A percentile compares a stretch with the other conserved stretches of the same genome.
Evolutionary conservation across 2,888 invertebrate genomes (phyloP).

Genomic region (Camptogramma bilineatum): DNA sequence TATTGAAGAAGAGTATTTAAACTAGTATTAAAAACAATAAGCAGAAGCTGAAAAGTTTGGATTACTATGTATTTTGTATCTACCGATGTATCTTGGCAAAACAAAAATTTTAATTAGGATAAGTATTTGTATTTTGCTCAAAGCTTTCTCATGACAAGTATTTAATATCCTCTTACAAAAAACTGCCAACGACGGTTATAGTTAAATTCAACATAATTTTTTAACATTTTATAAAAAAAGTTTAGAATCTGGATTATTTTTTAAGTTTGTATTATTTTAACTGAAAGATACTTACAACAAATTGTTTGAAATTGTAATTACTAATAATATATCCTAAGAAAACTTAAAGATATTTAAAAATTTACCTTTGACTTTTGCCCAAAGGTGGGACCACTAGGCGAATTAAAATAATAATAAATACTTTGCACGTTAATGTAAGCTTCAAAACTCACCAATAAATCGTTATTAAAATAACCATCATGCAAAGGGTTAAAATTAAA

Average conservation of each 20-base stretch:
- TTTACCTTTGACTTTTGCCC: not conserved
- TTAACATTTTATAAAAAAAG: too few species aligned
- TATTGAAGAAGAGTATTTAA: slow-evolving; percentile 29
- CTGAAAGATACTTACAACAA: too few species aligned
- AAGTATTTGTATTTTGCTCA: not conserved
- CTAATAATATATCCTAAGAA: too few species aligned
- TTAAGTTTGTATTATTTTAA: too few species aligned
- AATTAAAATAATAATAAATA: not conserved
- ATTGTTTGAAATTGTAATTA: too few species aligned
- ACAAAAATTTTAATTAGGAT: not conserved
- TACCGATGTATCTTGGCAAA: not conserved
- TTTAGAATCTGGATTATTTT: too few species aligned
- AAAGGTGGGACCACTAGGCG: not conserved
- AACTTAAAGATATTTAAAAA: too few species aligned
- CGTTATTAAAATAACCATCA: slow-evolving; percentile 16
- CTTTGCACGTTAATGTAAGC: slow-evolving; percentile 3
- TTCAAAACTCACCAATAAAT: slow-evolving; percentile 18
- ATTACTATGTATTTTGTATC: slow-evolving; percentile 1
- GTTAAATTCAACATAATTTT: too few species aligned
- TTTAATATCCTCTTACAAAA: not conserved
- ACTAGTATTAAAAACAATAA: slow-evolving; percentile 23
- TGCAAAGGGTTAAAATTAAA: slow-evolving; percentile 39
- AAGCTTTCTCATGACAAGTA: not conserved
- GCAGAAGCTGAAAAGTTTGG: slow-evolving; percentile 8
- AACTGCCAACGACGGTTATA: not conserved